These are phyloP conservation scores for Odontamblyopus lacepedii DNA, from an alignment of 2,797 vertebrate genomes.

Conservation along the genomic window DNA sequence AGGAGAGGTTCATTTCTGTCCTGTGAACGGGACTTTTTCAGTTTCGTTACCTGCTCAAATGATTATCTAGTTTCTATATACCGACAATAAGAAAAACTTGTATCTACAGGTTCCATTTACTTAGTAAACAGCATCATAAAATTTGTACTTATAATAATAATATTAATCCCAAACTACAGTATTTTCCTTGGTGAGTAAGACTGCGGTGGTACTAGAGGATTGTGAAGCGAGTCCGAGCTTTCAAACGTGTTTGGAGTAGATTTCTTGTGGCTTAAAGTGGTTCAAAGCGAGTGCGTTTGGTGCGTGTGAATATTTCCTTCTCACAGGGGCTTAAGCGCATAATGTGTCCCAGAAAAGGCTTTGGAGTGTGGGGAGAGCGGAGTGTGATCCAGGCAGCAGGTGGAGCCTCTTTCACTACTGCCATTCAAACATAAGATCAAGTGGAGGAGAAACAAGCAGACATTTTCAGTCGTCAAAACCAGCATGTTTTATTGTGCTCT, in stretches of 20 bases:
- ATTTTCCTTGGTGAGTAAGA: slow-evolving; percentile 32
- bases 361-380: slow-evolving; percentile 34
- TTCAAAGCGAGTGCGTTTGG: slow-evolving; percentile 11
- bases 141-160: not conserved
- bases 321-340: slow-evolving; percentile 8
- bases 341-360: slow-evolving; percentile 13
- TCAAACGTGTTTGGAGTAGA: not conserved
- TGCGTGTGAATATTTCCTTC: slow-evolving; percentile 15
- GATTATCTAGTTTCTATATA: no score
- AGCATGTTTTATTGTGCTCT: not conserved
- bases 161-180: slow-evolving; percentile 17
- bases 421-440: not conserved
- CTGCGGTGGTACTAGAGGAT: not conserved
- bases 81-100: no score
- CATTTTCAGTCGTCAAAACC: not conserved
- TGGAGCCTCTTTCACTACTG: not conserved
- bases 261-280: not conserved
- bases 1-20: no score
- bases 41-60: no score
- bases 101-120: no score
- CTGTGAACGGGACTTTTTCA: no score
- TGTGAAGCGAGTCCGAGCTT: slow-evolving; percentile 6
- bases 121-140: not conserved
- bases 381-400: slow-evolving; percentile 52
- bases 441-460: not conserved